Percentiles rank a stretch among this genome's conserved stretches.
Evolutionary conservation across 2,797 vertebrate genomes (phyloP).

Genomic region (Adrianichthys oophorus): DNA sequence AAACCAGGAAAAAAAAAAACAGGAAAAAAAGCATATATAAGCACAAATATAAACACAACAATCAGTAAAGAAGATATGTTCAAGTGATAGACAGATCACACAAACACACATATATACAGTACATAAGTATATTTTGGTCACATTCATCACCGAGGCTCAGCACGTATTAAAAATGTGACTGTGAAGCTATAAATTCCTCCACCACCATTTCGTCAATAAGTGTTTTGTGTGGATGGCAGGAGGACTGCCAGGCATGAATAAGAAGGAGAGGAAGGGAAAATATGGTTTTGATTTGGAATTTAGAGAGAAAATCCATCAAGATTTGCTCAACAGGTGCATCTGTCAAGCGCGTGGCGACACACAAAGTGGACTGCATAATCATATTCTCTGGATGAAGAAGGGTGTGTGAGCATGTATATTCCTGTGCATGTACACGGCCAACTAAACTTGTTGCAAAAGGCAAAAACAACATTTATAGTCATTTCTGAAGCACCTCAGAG

Average conservation of each 20-base stretch:
- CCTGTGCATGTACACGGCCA: slow-evolving; percentile 17
- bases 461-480: slow-evolving; percentile 72
- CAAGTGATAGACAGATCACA: too few relatives aligned
- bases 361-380: slow-evolving; percentile 72
- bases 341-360: slow-evolving; percentile 67
- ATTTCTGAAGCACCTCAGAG: slow-evolving; percentile 53
- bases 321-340: slow-evolving; percentile 78
- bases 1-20: slow-evolving; percentile 7
- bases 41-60: slow-evolving; percentile 1
- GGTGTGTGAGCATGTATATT: slow-evolving; percentile 32
- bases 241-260: slow-evolving; percentile 47
- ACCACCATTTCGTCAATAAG: slow-evolving; percentile 59
- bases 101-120: background rate
- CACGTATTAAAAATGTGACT: slow-evolving; percentile 49
- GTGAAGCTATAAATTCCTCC: slow-evolving; percentile 55
- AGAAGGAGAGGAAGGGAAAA: slow-evolving; percentile 40
- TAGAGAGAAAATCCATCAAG: slow-evolving; percentile 79
- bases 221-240: slow-evolving; percentile 47
- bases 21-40: slow-evolving; percentile 3
- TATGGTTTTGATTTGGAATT: slow-evolving; percentile 72
- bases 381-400: slow-evolving; percentile 55
- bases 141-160: slow-evolving; percentile 58
- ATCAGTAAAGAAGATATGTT: too few relatives aligned
- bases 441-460: slow-evolving; percentile 30
- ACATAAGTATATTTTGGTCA: slow-evolving; percentile 18